These are phyloP conservation scores for Pelecanus crispus DNA, from an alignment of 2,113 vertebrate genomes.

Conservation along the genomic window DNA sequence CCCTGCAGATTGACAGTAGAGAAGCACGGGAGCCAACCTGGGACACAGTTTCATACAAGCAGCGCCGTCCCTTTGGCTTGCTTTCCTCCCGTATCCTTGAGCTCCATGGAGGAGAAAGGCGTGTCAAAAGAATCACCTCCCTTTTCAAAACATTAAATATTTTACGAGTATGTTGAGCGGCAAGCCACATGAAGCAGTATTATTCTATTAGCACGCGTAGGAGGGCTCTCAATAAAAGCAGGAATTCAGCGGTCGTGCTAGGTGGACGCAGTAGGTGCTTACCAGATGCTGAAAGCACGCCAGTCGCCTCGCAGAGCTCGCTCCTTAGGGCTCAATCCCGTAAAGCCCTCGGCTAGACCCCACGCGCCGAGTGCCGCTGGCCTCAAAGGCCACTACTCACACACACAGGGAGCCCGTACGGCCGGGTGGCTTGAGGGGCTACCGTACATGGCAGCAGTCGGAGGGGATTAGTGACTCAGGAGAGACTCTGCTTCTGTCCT, in stretches of 20 bases:
- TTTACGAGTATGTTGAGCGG: neutral
- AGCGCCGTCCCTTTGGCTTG: neutral
- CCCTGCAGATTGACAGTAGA: neutral
- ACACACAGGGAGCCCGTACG: fast-evolving
- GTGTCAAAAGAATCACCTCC: neutral
- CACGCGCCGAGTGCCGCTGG: neutral
- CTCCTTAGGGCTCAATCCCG: neutral
- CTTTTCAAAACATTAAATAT: neutral
- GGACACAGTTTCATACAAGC: neutral
- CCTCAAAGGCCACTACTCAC: neutral
- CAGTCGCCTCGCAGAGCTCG: neutral
- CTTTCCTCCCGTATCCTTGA: neutral
- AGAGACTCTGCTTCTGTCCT: neutral
- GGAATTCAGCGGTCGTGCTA: neutral
- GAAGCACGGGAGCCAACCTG: fast-evolving
- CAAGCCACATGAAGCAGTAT: neutral
- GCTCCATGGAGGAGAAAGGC: neutral
- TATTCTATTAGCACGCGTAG: neutral
- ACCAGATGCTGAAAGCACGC: neutral
- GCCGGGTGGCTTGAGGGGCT: neutral
- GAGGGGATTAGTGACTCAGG: neutral
- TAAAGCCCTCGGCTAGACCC: neutral
- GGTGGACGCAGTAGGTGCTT: neutral
- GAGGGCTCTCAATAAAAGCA: neutral
- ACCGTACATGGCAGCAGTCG: neutral